Percentiles rank a stretch among this genome's conserved stretches.
These are phyloP conservation scores for Drosophila carrolli DNA, from an alignment of 1,140 invertebrate genomes.

Conservation along the genomic window DNA sequence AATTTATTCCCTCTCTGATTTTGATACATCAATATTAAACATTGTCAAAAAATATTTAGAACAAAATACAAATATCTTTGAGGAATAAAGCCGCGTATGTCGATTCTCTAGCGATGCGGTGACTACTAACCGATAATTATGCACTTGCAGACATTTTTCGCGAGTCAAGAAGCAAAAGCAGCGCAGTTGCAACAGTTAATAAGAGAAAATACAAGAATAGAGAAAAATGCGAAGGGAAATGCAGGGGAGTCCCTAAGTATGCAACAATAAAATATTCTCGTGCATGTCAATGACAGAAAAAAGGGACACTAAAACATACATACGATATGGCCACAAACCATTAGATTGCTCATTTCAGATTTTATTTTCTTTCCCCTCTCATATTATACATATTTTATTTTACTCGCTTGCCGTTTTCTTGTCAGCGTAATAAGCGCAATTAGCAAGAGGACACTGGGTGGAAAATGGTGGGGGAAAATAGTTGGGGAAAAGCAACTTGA, in stretches of 20 bases:
- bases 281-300: not conserved
- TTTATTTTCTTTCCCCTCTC: constrained; percentile 5
- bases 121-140: constrained; percentile 27
- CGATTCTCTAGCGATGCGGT: constrained; percentile 24
- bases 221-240: not conserved
- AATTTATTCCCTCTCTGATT: too few species aligned
- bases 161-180: not conserved
- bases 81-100: constrained; percentile 6
- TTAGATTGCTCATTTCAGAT: constrained; percentile 20
- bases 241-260: not conserved
- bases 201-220: not conserved
- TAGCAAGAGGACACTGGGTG: constrained; percentile 28
- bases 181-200: constrained; percentile 29
- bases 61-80: too few species aligned
- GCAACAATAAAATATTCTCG: constrained; percentile 3
- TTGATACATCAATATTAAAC: too few species aligned
- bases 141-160: constrained; percentile 21
- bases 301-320: not conserved
- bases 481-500: not conserved
- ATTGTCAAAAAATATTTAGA: too few species aligned
- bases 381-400: constrained; percentile 10
- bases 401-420: constrained; percentile 16
- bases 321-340: constrained; percentile 16
- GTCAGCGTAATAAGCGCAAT: constrained; percentile 72
- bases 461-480: not conserved